These are phyloP conservation scores for Lycodopsis pacificus DNA, from an alignment of 2,797 vertebrate genomes.

Conservation along the genomic window DNA sequence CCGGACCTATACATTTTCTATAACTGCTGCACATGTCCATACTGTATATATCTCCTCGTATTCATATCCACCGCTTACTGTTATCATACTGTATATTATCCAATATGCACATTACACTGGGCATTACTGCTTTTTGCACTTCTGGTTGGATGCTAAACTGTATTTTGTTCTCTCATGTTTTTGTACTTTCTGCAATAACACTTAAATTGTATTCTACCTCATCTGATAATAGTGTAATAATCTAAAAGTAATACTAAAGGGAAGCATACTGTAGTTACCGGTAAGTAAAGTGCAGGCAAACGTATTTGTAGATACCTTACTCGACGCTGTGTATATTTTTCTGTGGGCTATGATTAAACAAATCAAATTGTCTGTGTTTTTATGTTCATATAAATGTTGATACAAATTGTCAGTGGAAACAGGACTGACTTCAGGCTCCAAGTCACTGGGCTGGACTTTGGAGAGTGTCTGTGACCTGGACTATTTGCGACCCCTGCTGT, in stretches of 20 bases:
- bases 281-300: not conserved
- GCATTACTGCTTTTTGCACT: not conserved
- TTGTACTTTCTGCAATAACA: not conserved
- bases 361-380: not conserved
- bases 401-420: not conserved
- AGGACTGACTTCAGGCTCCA: not conserved
- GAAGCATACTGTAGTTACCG: not conserved
- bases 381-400: not conserved
- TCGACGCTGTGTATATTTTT: not conserved
- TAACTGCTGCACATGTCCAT: not conserved
- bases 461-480: not conserved
- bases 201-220: not conserved
- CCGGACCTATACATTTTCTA: not conserved
- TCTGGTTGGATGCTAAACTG: not conserved
- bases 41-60: not conserved
- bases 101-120: not conserved
- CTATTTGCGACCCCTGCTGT: conserved; percentile 71
- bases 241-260: not conserved
- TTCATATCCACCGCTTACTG: not conserved
- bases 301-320: not conserved
- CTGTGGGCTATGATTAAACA: not conserved
- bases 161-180: not conserved
- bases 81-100: too few relatives aligned
- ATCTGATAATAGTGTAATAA: not conserved
- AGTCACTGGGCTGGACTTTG: not conserved